phyloP scores from a whole-genome alignment of 2,113 vertebrate species.

The Grammomys dolichurus region DNA sequence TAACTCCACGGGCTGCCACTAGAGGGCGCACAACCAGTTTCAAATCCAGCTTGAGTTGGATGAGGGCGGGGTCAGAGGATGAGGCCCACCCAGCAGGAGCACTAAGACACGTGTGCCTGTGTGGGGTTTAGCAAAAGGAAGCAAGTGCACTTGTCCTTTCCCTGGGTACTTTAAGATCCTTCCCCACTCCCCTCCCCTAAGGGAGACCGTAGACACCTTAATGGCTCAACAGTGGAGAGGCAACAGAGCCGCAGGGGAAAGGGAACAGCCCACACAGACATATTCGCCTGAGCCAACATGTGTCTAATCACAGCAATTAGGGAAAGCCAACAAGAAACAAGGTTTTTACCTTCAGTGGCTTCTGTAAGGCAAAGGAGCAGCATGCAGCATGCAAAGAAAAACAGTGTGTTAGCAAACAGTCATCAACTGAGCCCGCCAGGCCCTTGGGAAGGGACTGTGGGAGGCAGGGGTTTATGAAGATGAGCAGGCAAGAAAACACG shows the following conservation, averaged over 20 bases:
- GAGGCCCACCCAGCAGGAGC: background rate
- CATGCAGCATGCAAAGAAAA: constrained; percentile 99
- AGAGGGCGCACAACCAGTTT: constrained; percentile 26
- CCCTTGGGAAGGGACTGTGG: background rate
- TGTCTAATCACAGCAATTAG: constrained; percentile 80
- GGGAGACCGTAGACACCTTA: constrained; percentile 45
- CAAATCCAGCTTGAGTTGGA: background rate
- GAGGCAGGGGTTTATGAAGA: constrained; percentile 23
- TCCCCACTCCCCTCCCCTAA: background rate
- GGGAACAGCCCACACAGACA: constrained; percentile 61
- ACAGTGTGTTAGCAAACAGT: constrained; percentile 90
- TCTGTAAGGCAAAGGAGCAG: constrained; percentile 95
- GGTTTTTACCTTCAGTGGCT: constrained; percentile 95
- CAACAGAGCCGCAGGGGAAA: constrained; percentile 29
- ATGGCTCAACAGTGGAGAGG: constrained; percentile 23
- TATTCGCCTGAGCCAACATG: constrained; percentile 58
- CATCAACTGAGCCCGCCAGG: constrained; percentile 58
- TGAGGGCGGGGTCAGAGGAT: background rate
- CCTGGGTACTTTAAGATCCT: background rate
- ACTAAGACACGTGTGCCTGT: background rate
- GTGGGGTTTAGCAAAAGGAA: background rate
- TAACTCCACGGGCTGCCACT: constrained; percentile 1
- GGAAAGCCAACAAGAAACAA: constrained; percentile 79
- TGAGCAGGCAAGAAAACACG: constrained; percentile 13
- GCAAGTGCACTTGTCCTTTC: background rate